Conservation (phyloP, 1,140 invertebrate species). For the Drosophila tsacasi region DNA sequence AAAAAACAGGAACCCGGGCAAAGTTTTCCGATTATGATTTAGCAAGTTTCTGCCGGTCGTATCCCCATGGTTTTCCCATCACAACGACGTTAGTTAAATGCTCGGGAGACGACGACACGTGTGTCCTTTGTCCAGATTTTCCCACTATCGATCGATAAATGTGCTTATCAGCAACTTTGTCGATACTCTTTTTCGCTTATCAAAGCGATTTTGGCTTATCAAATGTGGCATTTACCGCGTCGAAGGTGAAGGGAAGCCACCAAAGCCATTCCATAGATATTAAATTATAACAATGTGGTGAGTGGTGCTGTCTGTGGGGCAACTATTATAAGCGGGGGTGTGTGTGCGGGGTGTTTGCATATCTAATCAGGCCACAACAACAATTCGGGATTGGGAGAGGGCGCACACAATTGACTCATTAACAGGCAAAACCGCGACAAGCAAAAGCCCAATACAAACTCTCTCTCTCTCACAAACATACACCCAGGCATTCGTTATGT, state of each 20-base stretch:
- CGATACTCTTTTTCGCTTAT: constrained; percentile 69
- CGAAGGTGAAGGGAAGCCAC: constrained; percentile 4
- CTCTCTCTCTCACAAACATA: constrained; percentile 12
- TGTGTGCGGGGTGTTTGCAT: constrained; percentile 26
- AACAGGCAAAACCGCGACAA: constrained; percentile 78
- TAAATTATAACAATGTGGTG: constrained; percentile 75
- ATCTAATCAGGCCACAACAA: constrained; percentile 71
- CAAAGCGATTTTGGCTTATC: constrained; percentile 73
- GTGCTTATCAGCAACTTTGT: constrained; percentile 70
- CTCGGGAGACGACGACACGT: constrained; percentile 19
- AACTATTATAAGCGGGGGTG: background rate
- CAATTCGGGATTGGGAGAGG: constrained; percentile 28
- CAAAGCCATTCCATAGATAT: constrained; percentile 50
- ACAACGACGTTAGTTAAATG: constrained; percentile 20
- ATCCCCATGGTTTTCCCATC: constrained; percentile 10
- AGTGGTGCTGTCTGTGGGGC: constrained; percentile 7
- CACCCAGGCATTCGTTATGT: constrained; percentile 57
- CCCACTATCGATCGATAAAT: constrained; percentile 72
- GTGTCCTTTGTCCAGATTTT: constrained; percentile 40
- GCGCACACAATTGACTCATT: constrained; percentile 78
- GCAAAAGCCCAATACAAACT: constrained; percentile 46
- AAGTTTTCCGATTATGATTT: constrained; percentile 27
- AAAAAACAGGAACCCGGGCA: background rate
- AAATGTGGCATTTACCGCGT: constrained; percentile 13
- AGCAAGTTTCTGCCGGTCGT: constrained; percentile 6